phyloP scores from a whole-genome alignment of 2,888 invertebrate species.

The Tryphoninae sp. region DNA sequence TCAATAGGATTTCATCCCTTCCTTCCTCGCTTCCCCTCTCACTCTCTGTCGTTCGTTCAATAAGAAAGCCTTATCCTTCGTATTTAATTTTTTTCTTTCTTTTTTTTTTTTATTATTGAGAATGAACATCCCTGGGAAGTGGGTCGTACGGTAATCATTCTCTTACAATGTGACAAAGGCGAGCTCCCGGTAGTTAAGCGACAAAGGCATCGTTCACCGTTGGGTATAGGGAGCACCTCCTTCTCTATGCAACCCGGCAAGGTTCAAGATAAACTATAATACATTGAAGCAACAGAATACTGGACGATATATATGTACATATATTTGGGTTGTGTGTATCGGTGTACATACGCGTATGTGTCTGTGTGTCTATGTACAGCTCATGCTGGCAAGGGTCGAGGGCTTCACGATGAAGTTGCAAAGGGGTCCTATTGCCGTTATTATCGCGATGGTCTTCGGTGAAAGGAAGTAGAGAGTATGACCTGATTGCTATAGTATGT shows the following conservation, averaged over 20 bases:
- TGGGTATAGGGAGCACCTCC: conserved; percentile 10
- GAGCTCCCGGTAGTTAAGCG: conserved; percentile 52
- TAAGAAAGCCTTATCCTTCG: conserved; percentile 41
- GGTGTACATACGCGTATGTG: no score
- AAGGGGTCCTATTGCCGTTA: conserved; percentile 40
- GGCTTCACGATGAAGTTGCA: conserved; percentile 35
- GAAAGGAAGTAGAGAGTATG: conserved; percentile 47
- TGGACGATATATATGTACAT: conserved; percentile 18
- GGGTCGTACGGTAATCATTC: conserved; percentile 61
- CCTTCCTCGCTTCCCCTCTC: neutral
- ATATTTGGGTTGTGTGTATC: neutral
- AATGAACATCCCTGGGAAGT: conserved; percentile 49
- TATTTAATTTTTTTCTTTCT: conserved; percentile 31
- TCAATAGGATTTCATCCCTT: neutral
- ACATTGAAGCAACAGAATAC: conserved; percentile 40
- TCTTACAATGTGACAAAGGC: conserved; percentile 58
- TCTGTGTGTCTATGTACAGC: neutral
- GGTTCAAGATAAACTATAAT: conserved; percentile 47
- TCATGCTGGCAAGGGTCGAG: conserved; percentile 16
- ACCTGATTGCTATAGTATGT: conserved; percentile 44
- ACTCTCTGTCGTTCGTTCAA: conserved; percentile 2
- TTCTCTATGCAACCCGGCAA: conserved; percentile 39
- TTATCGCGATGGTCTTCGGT: conserved; percentile 39
- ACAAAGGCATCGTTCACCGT: conserved; percentile 52
- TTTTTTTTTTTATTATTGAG: conserved; percentile 51